Base-by-base conservation (phyloP, 2,113 vertebrate species). In the Ailuropoda melanoleuca region DNA sequence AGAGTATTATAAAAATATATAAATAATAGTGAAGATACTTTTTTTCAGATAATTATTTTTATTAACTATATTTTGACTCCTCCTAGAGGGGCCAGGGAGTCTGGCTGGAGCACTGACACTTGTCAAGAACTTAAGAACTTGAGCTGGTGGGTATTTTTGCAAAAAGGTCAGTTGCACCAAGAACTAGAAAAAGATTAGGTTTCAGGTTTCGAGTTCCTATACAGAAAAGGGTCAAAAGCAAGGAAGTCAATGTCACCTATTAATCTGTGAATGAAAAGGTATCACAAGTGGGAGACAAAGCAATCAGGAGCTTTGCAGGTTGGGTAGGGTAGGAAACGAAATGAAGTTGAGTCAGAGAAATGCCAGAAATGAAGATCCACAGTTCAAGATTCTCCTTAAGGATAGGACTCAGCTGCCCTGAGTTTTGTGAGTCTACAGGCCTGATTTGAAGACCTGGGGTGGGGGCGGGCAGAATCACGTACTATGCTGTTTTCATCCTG, bases 31-130 rank as follows among this genome's bases (percentile, higher is more conserved):
- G 31, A 19, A 92, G 37, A 18, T 53, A 72, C 4, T 84, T 46
- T 39, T 64, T 87, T 88, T 56, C 48, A 70, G 24, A 12, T 62
- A 82, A 84, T 96, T 75, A 77, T 84, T 78, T 68, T 24, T 9
- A 72, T 31, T 48, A 48, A 78, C 55, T 83, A 48, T 68, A 48
- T 39, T 70, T 93, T 83, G 37, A 88, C 75, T 91, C 9, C 24
- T 31, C 15, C 6, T 17, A 24, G 17, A 43, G 6, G 0, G 26
- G 4, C 4, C 0, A 66, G 43, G 29, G 37, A 93, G 6, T 39
- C 19, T 77, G 53, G 15, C 6, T 50, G n/a, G 17, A 56, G 12
- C 4, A 75, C 18, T 70, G 11, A 39, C 8, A 18, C 8, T 90
- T 93, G 4, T 87, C 66, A 78, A 18, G 12, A 80, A 66, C 68